Conservation (phyloP, 2,888 invertebrate species). For the Caenorhabditis sp. region DNA sequence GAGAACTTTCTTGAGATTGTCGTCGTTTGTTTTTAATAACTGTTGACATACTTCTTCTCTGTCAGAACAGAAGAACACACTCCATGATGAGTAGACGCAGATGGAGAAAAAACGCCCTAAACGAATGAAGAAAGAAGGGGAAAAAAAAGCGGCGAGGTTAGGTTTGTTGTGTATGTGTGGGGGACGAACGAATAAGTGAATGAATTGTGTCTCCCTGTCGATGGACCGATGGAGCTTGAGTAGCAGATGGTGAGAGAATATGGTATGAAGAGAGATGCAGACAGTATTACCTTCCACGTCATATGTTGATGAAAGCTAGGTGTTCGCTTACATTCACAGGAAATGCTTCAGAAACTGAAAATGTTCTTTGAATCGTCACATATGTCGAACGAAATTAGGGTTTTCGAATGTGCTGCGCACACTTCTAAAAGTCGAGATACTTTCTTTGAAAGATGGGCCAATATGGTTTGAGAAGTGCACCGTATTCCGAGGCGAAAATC, state of each 20-base stretch:
- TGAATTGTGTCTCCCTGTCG: constrained; percentile 54
- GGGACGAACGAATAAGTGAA: constrained; percentile 51
- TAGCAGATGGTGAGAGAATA: neutral
- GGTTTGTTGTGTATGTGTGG: constrained; percentile 58
- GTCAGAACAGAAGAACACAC: constrained; percentile 17
- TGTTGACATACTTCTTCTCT: constrained; percentile 34
- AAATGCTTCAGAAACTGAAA: neutral
- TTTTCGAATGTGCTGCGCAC: too few species aligned
- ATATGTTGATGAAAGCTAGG: neutral
- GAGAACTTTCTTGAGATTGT: neutral
- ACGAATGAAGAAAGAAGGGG: constrained; percentile 6
- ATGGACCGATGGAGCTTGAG: constrained; percentile 25
- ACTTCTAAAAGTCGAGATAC: too few species aligned
- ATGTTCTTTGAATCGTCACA: too few species aligned
- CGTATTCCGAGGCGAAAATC: too few species aligned
- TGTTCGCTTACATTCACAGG: neutral
- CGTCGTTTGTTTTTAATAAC: constrained; percentile 35
- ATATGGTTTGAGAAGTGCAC: too few species aligned
- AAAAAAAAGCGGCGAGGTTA: constrained; percentile 42
- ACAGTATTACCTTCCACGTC: constrained; percentile 16
- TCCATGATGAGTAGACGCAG: constrained; percentile 43
- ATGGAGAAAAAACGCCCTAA: constrained; percentile 14
- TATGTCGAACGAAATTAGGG: too few species aligned
- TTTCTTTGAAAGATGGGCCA: too few species aligned
- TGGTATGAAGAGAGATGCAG: constrained; percentile 1